These are phyloP conservation scores for Drosophila maculinotata DNA, from an alignment of 2,888 invertebrate species.

Conservation along the genomic window DNA sequence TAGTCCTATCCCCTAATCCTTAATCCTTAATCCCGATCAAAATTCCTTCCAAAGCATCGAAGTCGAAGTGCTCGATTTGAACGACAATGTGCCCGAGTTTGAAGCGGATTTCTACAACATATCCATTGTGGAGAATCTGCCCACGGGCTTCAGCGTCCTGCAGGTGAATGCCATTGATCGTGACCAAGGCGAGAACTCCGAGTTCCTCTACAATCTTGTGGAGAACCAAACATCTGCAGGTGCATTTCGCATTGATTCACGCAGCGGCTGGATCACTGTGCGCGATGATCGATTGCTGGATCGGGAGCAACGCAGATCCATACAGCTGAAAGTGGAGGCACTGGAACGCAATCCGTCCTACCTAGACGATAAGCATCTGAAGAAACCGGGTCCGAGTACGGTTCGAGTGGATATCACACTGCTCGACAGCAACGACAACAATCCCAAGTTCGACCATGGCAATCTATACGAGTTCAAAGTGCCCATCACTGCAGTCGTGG, in stretches of 20 bases:
- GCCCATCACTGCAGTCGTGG: slow-evolving; percentile 89
- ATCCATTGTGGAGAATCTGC: slow-evolving; percentile 95
- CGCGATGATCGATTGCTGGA: slow-evolving; percentile 90
- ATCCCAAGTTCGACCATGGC: slow-evolving; percentile 93
- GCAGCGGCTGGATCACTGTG: slow-evolving; percentile 94
- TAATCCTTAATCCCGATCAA: not conserved
- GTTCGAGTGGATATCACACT: slow-evolving; percentile 93
- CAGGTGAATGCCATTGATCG: slow-evolving; percentile 91
- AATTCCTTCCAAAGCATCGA: slow-evolving; percentile 68
- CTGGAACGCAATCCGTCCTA: slow-evolving; percentile 90
- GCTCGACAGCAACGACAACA: slow-evolving; percentile 96
- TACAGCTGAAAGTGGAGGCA: slow-evolving; percentile 92
- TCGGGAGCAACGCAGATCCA: slow-evolving; percentile 90
- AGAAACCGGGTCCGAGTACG: slow-evolving; percentile 84
- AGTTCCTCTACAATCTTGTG: slow-evolving; percentile 91
- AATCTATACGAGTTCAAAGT: slow-evolving; percentile 93
- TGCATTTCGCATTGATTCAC: slow-evolving; percentile 92
- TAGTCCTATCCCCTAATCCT: not conserved
- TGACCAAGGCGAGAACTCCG: slow-evolving; percentile 94
- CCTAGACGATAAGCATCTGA: slow-evolving; percentile 78
- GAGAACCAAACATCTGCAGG: slow-evolving; percentile 88
- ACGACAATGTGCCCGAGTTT: slow-evolving; percentile 94
- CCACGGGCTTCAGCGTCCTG: slow-evolving; percentile 88
- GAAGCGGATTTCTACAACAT: slow-evolving; percentile 96
- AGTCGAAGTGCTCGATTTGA: slow-evolving; percentile 85